A percentile compares a stretch with the other conserved stretches of the same genome.
Conservation (phyloP, 1,140 invertebrate species). For the Bombus impatiens region DNA sequence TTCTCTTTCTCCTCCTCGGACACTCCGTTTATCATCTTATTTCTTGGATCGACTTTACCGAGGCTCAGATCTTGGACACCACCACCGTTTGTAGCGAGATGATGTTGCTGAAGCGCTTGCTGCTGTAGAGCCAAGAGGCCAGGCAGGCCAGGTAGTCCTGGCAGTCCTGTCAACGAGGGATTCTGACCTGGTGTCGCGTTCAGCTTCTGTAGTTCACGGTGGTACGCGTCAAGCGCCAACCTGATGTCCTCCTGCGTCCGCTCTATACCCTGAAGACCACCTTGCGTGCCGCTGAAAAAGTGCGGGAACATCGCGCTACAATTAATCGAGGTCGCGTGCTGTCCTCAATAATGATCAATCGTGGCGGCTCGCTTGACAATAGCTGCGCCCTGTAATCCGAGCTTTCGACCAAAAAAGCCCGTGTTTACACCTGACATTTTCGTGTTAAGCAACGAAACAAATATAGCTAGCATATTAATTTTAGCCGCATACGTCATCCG, state of each 20-base stretch:
- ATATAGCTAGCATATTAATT: constrained; percentile 50
- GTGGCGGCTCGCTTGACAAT: background rate
- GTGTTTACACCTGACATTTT: constrained; percentile 39
- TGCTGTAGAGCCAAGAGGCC: constrained; percentile 89
- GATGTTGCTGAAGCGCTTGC: constrained; percentile 87
- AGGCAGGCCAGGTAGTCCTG: constrained; percentile 85
- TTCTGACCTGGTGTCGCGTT: constrained; percentile 85
- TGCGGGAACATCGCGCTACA: constrained; percentile 88
- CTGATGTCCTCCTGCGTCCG: constrained; percentile 93
- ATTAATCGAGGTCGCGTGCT: constrained; percentile 84
- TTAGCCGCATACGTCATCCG: constrained; percentile 42
- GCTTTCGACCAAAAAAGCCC: background rate
- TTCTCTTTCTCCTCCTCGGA: constrained; percentile 86
- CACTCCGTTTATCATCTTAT: constrained; percentile 87
- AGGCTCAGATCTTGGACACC: constrained; percentile 93
- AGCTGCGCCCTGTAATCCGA: background rate
- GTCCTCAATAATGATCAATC: constrained; percentile 83
- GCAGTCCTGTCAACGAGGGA: constrained; percentile 82
- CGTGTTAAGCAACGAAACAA: constrained; percentile 44
- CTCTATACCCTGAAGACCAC: constrained; percentile 85
- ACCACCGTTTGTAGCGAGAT: constrained; percentile 84
- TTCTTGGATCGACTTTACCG: constrained; percentile 88
- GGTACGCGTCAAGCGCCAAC: constrained; percentile 94
- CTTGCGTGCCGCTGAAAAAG: constrained; percentile 87
- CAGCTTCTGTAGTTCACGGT: constrained; percentile 93